Conservation (phyloP, 1,140 invertebrate species). For the Scaptodrosophila lebanonensis region DNA sequence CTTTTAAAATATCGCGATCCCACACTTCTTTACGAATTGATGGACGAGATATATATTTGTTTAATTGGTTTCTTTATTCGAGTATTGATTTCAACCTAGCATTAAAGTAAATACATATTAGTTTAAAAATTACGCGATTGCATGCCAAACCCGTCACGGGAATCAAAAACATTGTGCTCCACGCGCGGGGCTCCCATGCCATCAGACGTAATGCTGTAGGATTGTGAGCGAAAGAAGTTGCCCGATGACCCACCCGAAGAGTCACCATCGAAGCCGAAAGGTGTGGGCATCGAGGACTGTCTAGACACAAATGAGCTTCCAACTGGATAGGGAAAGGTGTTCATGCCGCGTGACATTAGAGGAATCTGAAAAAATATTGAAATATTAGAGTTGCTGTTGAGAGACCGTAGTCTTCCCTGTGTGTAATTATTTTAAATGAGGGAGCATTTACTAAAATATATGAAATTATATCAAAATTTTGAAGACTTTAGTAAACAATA, state of each 20-base stretch:
- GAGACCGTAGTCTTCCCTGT: too few species aligned
- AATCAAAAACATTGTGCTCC: slow-evolving; percentile 37
- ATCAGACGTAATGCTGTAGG: slow-evolving; percentile 44
- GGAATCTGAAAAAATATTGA: background rate
- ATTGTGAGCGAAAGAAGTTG: slow-evolving; percentile 44
- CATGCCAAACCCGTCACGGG: slow-evolving; percentile 28
- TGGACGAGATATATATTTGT: background rate
- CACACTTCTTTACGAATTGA: background rate
- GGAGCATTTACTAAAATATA: too few species aligned
- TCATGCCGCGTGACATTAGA: background rate
- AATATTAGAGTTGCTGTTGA: too few species aligned
- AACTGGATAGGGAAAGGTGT: background rate
- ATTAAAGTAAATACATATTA: too few species aligned
- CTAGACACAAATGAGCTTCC: background rate
- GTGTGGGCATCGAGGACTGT: too few species aligned
- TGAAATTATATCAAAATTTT: too few species aligned
- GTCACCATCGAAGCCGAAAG: background rate
- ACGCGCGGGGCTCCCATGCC: slow-evolving; percentile 42
- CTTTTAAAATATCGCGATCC: too few species aligned
- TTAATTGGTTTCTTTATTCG: too few species aligned
- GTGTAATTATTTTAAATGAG: too few species aligned
- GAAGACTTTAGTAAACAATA: too few species aligned
- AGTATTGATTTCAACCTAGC: too few species aligned
- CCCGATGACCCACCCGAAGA: slow-evolving; percentile 10
- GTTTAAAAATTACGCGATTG: slow-evolving; percentile 27